phyloP scores from a whole-genome alignment of 2,113 vertebrate genomes.

The Pyxicephalus adspersus region DNA sequence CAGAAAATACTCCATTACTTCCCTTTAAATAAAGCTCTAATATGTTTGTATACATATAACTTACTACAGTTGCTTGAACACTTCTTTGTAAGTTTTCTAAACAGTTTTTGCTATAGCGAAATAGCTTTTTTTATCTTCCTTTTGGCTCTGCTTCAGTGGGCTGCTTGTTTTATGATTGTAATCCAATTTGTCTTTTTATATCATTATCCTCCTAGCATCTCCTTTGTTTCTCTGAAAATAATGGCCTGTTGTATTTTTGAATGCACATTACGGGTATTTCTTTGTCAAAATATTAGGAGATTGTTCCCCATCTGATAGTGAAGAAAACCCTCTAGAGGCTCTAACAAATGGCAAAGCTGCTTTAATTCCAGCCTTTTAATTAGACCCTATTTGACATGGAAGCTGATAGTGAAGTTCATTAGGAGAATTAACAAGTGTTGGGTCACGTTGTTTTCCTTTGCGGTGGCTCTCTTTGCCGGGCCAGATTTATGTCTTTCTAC shows the following conservation, averaged over 20 bases:
- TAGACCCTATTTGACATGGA: slow-evolving; percentile 27
- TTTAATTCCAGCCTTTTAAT: slow-evolving; percentile 46
- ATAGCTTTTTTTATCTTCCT: slow-evolving; percentile 21
- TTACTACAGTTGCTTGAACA: too few species aligned
- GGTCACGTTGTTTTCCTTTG: slow-evolving; percentile 38
- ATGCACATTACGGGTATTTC: slow-evolving; percentile 23
- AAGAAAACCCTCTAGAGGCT: slow-evolving; percentile 29
- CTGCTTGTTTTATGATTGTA: slow-evolving; percentile 5
- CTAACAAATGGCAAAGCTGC: slow-evolving; percentile 1
- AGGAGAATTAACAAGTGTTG: slow-evolving; percentile 50
- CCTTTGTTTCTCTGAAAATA: slow-evolving; percentile 35
- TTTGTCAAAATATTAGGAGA: slow-evolving; percentile 39
- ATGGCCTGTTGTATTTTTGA: slow-evolving; percentile 38
- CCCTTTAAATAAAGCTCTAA: too few species aligned
- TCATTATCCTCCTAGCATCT: slow-evolving; percentile 22
- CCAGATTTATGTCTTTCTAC: slow-evolving; percentile 44
- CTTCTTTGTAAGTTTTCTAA: too few species aligned
- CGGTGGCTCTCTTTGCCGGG: not conserved
- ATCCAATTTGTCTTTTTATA: slow-evolving; percentile 41
- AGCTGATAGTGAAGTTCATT: slow-evolving; percentile 43
- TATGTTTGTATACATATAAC: too few species aligned
- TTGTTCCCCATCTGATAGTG: slow-evolving; percentile 42
- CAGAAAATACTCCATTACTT: too few species aligned
- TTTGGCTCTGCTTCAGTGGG: slow-evolving; percentile 23
- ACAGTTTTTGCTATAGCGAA: slow-evolving; percentile 16